Conservation (phyloP, 2,797 vertebrate species). For the Anguilla megastoma region DNA sequence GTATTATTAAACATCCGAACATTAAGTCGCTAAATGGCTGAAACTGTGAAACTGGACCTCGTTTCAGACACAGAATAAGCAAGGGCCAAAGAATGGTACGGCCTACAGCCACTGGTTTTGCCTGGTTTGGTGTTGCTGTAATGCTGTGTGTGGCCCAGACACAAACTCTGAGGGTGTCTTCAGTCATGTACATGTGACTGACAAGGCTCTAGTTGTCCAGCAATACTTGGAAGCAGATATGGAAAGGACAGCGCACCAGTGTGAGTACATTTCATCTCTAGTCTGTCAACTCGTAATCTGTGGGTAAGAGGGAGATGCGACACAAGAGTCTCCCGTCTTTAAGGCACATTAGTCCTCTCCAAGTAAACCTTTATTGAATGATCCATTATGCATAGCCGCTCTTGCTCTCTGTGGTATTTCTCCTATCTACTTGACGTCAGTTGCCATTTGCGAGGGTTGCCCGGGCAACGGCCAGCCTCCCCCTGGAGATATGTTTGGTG, state of each 20-base stretch:
- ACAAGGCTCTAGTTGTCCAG: slow-evolving; percentile 26
- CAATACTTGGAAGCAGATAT: slow-evolving; percentile 30
- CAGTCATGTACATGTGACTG: neutral
- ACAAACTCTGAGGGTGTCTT: neutral
- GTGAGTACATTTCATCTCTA: slow-evolving; percentile 53
- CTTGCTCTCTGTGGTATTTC: slow-evolving; percentile 79
- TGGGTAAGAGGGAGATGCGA: slow-evolving; percentile 40
- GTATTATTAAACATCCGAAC: neutral
- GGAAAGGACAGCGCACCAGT: neutral
- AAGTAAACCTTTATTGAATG: slow-evolving; percentile 73
- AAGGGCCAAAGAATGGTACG: neutral
- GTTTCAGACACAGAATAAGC: neutral
- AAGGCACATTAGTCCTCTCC: slow-evolving; percentile 71
- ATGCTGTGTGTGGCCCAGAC: neutral
- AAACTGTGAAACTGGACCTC: neutral
- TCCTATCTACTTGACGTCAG: slow-evolving; percentile 88
- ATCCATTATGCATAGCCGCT: slow-evolving; percentile 83
- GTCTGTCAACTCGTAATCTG: slow-evolving; percentile 56
- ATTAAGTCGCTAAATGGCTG: neutral
- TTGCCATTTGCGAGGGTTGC: slow-evolving; percentile 89
- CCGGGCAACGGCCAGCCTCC: slow-evolving; percentile 86
- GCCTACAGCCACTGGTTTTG: neutral
- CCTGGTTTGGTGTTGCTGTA: neutral
- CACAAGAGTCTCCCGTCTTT: slow-evolving; percentile 64
- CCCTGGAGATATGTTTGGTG: slow-evolving; percentile 80